These are phyloP conservation scores for Tetramorium alpestre DNA, from an alignment of 1,140 invertebrate genomes.

Conservation along the genomic window DNA sequence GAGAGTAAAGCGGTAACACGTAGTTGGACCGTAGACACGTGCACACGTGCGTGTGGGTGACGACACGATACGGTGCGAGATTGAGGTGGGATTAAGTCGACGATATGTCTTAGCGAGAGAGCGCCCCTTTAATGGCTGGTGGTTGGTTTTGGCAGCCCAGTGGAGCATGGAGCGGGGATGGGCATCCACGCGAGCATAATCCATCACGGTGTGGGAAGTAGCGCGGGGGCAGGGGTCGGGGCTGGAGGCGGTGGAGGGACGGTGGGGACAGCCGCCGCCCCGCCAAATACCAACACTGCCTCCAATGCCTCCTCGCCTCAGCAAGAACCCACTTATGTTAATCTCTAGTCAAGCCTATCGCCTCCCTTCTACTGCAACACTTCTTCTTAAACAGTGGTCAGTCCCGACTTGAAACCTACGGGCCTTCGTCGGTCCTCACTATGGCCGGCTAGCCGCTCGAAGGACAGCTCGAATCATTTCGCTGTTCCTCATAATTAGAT, in stretches of 20 bases:
- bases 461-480: background rate
- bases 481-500: background rate
- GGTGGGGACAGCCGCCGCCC: constrained; percentile 84
- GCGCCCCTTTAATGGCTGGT: constrained; percentile 86
- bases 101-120: constrained; percentile 73
- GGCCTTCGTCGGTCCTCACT: constrained; percentile 79
- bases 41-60: constrained; percentile 81
- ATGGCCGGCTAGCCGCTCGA: constrained; percentile 72
- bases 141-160: constrained; percentile 86
- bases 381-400: constrained; percentile 87
- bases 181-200: constrained; percentile 87
- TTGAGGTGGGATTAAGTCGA: constrained; percentile 74
- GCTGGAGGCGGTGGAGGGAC: constrained; percentile 87
- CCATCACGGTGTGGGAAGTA: constrained; percentile 88
- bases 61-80: constrained; percentile 76
- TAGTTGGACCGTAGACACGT: background rate
- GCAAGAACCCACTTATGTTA: constrained; percentile 96
- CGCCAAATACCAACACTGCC: constrained; percentile 86
- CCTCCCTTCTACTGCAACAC: constrained; percentile 88
- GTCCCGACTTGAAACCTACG: constrained; percentile 85
- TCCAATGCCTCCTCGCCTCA: constrained; percentile 91
- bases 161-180: constrained; percentile 86
- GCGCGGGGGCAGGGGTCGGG: constrained; percentile 87
- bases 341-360: constrained; percentile 93
- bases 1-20: background rate